Conservation (phyloP, 2,113 vertebrate genomes). For the Lagenorhynchus albirostris region DNA sequence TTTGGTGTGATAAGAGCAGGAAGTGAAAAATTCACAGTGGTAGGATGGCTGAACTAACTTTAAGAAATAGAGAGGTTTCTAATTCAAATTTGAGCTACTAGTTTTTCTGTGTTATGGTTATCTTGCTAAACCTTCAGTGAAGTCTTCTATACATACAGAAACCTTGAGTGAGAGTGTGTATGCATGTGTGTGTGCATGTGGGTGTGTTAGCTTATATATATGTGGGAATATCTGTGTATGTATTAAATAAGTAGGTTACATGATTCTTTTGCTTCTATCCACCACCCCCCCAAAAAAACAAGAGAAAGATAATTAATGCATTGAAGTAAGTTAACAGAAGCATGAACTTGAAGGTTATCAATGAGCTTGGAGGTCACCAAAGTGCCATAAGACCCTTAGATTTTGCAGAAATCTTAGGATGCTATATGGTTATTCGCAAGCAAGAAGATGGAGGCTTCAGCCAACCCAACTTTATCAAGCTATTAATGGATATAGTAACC, state of each 20-base stretch:
- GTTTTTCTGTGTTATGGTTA: neutral
- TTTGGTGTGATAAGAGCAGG: neutral
- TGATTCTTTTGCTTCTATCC: neutral
- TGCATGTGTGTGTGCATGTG: neutral
- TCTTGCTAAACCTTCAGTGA: neutral
- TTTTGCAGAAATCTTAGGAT: neutral
- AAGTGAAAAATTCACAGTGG: neutral
- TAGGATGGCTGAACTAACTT: neutral
- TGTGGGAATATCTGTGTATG: neutral
- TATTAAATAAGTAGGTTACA: neutral
- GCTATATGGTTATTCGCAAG: neutral
- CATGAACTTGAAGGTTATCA: neutral
- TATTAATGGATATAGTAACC: neutral
- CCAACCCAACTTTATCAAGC: neutral
- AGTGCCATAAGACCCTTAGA: neutral
- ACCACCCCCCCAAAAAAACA: accelerated
- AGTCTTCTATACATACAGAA: neutral
- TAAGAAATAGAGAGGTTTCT: neutral
- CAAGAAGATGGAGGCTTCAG: neutral
- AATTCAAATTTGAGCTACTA: neutral
- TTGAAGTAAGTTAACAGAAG: neutral
- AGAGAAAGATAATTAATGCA: neutral
- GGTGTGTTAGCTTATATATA: neutral
- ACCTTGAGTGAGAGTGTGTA: neutral
- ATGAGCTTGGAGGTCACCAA: neutral